Evolutionary conservation across 1,140 invertebrate species (phyloP).

Genomic region (Lepidurus apus): DNA sequence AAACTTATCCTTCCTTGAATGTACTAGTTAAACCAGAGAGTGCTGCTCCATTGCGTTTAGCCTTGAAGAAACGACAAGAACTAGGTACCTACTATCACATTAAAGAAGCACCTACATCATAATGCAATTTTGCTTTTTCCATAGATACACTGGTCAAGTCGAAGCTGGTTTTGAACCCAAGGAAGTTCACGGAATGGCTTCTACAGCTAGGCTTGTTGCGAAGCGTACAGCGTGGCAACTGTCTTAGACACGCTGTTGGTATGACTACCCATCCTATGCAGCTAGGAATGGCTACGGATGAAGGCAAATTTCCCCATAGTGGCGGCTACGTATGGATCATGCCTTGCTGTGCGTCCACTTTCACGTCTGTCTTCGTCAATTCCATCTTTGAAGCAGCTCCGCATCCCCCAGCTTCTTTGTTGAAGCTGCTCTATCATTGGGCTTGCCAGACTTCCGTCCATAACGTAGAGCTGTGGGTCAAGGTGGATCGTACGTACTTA

Average conservation of each 20-base stretch:
- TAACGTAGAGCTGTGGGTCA: conserved; percentile 82
- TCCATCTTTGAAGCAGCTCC: conserved; percentile 78
- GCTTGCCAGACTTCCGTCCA: conserved; percentile 78
- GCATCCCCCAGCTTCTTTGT: conserved; percentile 67
- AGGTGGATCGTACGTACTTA: conserved; percentile 66
- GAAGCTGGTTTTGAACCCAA: conserved; percentile 66
- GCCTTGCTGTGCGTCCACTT: conserved; percentile 72
- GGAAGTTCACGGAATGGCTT: conserved; percentile 81
- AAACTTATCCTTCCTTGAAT: neutral
- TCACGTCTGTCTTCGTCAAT: conserved; percentile 75
- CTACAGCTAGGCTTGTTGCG: conserved; percentile 73
- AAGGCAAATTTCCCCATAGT: conserved; percentile 72
- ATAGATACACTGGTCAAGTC: conserved; percentile 67
- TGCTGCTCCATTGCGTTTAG: neutral
- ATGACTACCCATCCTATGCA: conserved; percentile 58
- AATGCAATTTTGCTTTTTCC: conserved; percentile 32
- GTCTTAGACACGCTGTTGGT: conserved; percentile 51
- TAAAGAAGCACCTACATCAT: neutral
- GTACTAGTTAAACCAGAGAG: neutral
- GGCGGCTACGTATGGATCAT: conserved; percentile 86
- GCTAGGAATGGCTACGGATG: conserved; percentile 55
- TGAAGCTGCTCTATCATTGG: conserved; percentile 86
- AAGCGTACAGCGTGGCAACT: conserved; percentile 64
- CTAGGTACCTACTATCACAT: conserved; percentile 43
- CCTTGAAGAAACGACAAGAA: conserved; percentile 51